These are phyloP conservation scores for Biston stratarius DNA, from an alignment of 2,888 invertebrate species.

Conservation along the genomic window DNA sequence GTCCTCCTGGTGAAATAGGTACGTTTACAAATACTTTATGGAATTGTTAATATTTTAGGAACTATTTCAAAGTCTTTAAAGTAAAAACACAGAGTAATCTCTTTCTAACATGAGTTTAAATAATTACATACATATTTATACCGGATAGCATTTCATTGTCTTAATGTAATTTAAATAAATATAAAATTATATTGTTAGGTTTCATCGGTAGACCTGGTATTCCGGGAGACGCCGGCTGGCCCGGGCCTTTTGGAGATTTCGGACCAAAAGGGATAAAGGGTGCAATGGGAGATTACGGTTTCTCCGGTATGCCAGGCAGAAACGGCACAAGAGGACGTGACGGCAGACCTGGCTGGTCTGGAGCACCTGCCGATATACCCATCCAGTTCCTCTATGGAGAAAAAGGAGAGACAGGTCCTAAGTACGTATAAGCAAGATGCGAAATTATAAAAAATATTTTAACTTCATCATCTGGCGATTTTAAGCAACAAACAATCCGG, in stretches of 20 bases:
- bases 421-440: background rate
- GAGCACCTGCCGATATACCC: slow-evolving; percentile 71
- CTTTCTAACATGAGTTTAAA: no score
- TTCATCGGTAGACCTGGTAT: slow-evolving; percentile 76
- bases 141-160: background rate
- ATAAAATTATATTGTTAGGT: slow-evolving; percentile 56
- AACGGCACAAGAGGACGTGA: slow-evolving; percentile 82
- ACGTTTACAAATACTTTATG: slow-evolving; percentile 38
- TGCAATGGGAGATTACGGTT: slow-evolving; percentile 76
- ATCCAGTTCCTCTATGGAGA: slow-evolving; percentile 73
- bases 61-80: background rate
- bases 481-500: no score
- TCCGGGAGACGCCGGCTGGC: slow-evolving; percentile 73
- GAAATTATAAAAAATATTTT: background rate
- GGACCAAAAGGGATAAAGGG: slow-evolving; percentile 73
- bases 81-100: background rate
- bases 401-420: slow-evolving; percentile 77
- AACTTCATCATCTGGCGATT: no score
- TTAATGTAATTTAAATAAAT: no score
- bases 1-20: slow-evolving; percentile 87
- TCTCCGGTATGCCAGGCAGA: slow-evolving; percentile 77
- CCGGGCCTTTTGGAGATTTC: slow-evolving; percentile 57
- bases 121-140: no score
- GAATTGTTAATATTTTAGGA: background rate
- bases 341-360: slow-evolving; percentile 84